Evolutionary conservation across 1,140 invertebrate species (phyloP).

Genomic region (Potamilus streckersoni): DNA sequence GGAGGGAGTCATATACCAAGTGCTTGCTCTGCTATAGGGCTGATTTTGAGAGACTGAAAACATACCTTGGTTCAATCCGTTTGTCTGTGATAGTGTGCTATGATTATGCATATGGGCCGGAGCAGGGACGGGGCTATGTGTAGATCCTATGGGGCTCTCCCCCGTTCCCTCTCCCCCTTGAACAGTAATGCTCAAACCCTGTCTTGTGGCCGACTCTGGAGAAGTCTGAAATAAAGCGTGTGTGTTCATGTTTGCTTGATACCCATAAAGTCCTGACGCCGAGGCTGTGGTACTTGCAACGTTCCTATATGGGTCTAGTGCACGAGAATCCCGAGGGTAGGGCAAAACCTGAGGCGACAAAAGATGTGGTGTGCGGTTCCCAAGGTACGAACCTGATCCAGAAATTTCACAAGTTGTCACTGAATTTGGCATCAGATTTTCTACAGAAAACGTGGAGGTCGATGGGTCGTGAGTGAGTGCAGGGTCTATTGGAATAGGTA

Average conservation of each 20-base stretch:
- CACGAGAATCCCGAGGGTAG: constrained; percentile 40
- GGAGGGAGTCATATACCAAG: constrained; percentile 57
- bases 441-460: constrained; percentile 58
- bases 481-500: constrained; percentile 53
- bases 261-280: constrained; percentile 26
- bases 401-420: constrained; percentile 44
- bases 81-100: constrained; percentile 40
- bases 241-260: constrained; percentile 29
- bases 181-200: constrained; percentile 1
- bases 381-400: constrained; percentile 37
- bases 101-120: constrained; percentile 33
- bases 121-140: constrained; percentile 38
- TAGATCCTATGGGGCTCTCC: constrained; percentile 37
- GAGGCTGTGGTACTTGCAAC: constrained; percentile 33
- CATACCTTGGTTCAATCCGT: constrained; percentile 49
- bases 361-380: constrained; percentile 39
- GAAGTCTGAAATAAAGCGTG: constrained; percentile 35
- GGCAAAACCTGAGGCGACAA: constrained; percentile 53
- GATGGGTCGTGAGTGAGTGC: constrained; percentile 38
- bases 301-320: constrained; percentile 55
- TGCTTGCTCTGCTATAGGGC: constrained; percentile 47
- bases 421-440: constrained; percentile 58
- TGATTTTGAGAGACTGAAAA: constrained; percentile 50
- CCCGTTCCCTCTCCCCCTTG: constrained; percentile 22
- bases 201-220: constrained; percentile 18